These are phyloP conservation scores for Acanthacorydalis orientalis DNA, from an alignment of 2,888 invertebrate genomes.

Conservation along the genomic window DNA sequence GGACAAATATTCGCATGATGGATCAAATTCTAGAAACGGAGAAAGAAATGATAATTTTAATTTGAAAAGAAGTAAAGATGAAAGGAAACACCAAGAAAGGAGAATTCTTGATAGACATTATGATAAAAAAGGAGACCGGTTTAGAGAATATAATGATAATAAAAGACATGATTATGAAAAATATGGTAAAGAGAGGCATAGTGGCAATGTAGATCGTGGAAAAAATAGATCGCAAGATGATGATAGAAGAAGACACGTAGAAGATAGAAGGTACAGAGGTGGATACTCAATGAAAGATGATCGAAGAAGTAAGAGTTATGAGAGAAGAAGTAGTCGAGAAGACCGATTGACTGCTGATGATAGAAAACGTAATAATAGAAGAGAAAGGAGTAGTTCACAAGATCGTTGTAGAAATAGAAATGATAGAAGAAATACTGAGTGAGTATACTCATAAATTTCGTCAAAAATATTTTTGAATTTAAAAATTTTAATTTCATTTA, in stretches of 20 bases:
- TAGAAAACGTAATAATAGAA: constrained; percentile 5
- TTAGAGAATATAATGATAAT: no score
- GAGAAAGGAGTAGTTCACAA: not conserved
- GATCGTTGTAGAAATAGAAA: not conserved
- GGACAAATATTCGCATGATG: not conserved
- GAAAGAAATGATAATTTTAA: constrained; percentile 9
- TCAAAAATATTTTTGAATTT: no score
- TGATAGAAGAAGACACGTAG: not conserved
- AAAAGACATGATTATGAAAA: not conserved
- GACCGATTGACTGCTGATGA: constrained; percentile 1
- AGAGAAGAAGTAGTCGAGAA: not conserved
- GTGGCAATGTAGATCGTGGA: not conserved
- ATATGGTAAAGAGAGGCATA: not conserved
- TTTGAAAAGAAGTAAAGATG: constrained; percentile 7
- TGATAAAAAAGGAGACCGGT: no score
- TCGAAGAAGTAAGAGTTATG: constrained; percentile 4
- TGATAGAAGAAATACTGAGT: not conserved
- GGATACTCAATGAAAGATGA: not conserved
- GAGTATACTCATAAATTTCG: no score
- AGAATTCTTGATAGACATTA: no score
- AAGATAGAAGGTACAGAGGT: not conserved
- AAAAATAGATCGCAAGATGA: not conserved
- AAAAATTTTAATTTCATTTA: no score
- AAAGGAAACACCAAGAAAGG: constrained; percentile 4
- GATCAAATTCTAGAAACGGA: not conserved